Base-by-base conservation (phyloP, 1,140 invertebrate genomes). In the Odontomachus brunneus region DNA sequence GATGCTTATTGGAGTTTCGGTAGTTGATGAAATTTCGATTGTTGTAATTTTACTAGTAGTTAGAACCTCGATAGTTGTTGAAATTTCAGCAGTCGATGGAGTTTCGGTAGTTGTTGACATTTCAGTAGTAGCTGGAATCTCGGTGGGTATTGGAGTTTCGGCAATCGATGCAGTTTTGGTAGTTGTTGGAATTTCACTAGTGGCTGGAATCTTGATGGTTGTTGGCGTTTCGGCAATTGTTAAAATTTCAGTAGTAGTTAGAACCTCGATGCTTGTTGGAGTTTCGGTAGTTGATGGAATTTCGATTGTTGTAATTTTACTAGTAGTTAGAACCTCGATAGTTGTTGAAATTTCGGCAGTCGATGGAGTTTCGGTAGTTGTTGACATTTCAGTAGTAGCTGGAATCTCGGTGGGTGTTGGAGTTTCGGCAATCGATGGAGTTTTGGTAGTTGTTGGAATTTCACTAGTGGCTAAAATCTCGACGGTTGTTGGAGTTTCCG, bases 301-400 rank as follows among this genome's bases (percentile, higher is more conserved):
- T 44, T 69, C 63, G 14, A 29, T 78, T 51, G 62, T 51, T 29
- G 75, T 55, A 1, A 26, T 24, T 78, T 78, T n/a, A n/a, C n/a
- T n/a, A n/a, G n/a, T n/a, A 44, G 59, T 62, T 33, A 14, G 26
- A n/a, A 2, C 4, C 33, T 62, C 26, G 17, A 3, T 15, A 33
- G 26, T 62, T 29, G 22, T 76, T 49, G n/a, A 15, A 53, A 3
- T 67, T 67, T 53, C 29, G 3, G 11, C 38, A 24, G 15, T 59
- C 59, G 19, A 26, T 17, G 15, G 12, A 48, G 12, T 60, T 72
- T 72, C 33, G 33, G 33, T 59, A 26, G 29, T 2, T 11, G 9
- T 51, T 33, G 3, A 7, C 57, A 29, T 55, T 67, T 55, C 63
- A 7, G 5, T 55, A n/a, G 26, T 55, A n/a, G 49, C 24, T 19